Base-by-base conservation (phyloP, 2,113 vertebrate species). In the Sapajus apella region DNA sequence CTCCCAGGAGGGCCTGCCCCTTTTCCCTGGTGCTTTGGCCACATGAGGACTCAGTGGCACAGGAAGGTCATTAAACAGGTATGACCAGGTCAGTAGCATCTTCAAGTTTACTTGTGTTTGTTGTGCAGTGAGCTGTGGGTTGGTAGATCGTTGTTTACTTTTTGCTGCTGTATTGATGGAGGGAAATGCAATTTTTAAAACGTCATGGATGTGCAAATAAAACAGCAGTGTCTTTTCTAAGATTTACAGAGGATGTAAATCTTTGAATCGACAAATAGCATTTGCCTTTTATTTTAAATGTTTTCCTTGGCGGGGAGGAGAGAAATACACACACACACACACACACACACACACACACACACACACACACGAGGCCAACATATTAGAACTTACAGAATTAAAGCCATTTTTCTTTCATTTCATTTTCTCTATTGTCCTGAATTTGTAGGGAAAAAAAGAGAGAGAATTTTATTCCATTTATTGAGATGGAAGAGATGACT, bases 61-160 rank as follows among this genome's bases (percentile, higher is more conserved):
- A 0, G 93, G 92, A 97, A 96, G 77, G 90, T 95, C 86, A 25
- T 96, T 97, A 81, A 92, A 73, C 55, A 96, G 79, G 87, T 79
- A 98, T 98, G 98, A 98, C 32, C 98, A 99, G 98, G 99, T 99
- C 87, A 97, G 98, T 99, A 52, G 84, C 55, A 3, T 61, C 88
- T 90, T 95, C 0, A 95, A 90, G 94, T 88, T 68, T 40, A 72
- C 88, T 61, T 47, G 43, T 45, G 5, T 70, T 93, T 82, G 93
- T 96, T 93, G 27, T 94, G 47, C 0, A 72, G 35, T 68, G 75
- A 75, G 68, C 68, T 11, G 16, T 35, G 80, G 5, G 32, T 43
- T 8, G n/a, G 23, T 8, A 50, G 94, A 45, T 43, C 40, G 32
- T 32, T 87, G 95, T 96, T 73, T 32, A 32, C n/a, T 70, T 56